These are phyloP conservation scores for Gallinago jamesoni DNA, from an alignment of 2,113 vertebrate species.

Conservation along the genomic window DNA sequence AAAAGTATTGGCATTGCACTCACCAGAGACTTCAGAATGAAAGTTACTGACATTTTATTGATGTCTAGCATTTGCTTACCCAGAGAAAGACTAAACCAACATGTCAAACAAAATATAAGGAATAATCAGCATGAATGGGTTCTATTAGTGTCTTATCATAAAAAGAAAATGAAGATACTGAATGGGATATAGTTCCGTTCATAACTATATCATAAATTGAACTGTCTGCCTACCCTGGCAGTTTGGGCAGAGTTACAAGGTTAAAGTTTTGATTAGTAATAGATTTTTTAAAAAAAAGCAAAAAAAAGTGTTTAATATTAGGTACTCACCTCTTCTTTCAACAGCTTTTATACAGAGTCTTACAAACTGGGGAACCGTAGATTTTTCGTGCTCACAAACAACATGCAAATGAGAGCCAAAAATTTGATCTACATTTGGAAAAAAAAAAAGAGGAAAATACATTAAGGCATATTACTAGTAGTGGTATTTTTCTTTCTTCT, in stretches of 20 bases:
- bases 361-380: constrained; percentile 87
- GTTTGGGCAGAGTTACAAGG: neutral
- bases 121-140: constrained; percentile 45
- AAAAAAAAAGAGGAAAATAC: constrained; percentile 31
- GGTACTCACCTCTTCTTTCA: constrained; percentile 86
- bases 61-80: constrained; percentile 61
- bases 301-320: neutral
- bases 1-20: constrained; percentile 34
- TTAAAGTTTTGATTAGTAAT: neutral
- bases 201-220: constrained; percentile 20
- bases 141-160: constrained; percentile 46
- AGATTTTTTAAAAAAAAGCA: neutral
- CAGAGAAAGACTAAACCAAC: constrained; percentile 64
- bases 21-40: constrained; percentile 26
- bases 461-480: neutral
- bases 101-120: constrained; percentile 56
- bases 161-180: constrained; percentile 54
- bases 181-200: constrained; percentile 19
- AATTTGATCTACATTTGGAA: constrained; percentile 83
- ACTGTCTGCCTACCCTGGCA: neutral
- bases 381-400: constrained; percentile 87
- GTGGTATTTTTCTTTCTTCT: neutral
- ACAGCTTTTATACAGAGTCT: constrained; percentile 85
- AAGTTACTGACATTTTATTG: constrained; percentile 67
- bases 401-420: constrained; percentile 88